Evolutionary conservation across 2,113 vertebrate species (phyloP).

Genomic region (Synodontis membranacea): DNA sequence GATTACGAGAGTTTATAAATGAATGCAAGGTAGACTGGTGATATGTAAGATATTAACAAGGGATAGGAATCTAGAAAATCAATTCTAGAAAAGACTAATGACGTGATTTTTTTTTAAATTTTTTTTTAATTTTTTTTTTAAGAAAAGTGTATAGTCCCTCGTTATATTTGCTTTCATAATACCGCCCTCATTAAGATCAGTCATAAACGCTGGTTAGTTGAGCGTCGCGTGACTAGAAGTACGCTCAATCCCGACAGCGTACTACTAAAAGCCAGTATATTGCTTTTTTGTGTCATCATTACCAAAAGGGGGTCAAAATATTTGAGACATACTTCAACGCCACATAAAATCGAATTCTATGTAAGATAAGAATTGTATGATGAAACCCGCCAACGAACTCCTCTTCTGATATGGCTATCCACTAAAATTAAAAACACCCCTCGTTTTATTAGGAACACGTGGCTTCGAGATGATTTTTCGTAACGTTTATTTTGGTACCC

Average conservation of each 20-base stretch:
- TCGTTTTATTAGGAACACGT: conserved; percentile 2
- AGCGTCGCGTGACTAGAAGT: neutral
- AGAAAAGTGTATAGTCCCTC: neutral
- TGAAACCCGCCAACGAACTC: neutral
- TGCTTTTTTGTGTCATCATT: conserved; percentile 25
- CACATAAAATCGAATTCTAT: neutral
- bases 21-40: neutral
- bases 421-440: neutral
- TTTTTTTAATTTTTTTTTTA: too few relatives aligned
- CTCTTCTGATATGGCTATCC: neutral
- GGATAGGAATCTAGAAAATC: neutral
- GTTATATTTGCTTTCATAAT: neutral
- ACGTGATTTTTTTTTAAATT: neutral
- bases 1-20: neutral
- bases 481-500: neutral
- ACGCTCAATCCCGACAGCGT: conserved; percentile 11
- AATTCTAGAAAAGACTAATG: neutral
- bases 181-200: neutral
- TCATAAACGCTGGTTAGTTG: conserved; percentile 14
- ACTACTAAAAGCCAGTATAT: neutral
- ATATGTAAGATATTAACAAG: neutral
- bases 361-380: neutral
- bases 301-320: conserved; percentile 3
- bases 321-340: neutral
- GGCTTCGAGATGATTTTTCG: conserved; percentile 3